Evolutionary conservation across 2,113 vertebrate genomes (phyloP).

Genomic region (Thomomys bottae): DNA sequence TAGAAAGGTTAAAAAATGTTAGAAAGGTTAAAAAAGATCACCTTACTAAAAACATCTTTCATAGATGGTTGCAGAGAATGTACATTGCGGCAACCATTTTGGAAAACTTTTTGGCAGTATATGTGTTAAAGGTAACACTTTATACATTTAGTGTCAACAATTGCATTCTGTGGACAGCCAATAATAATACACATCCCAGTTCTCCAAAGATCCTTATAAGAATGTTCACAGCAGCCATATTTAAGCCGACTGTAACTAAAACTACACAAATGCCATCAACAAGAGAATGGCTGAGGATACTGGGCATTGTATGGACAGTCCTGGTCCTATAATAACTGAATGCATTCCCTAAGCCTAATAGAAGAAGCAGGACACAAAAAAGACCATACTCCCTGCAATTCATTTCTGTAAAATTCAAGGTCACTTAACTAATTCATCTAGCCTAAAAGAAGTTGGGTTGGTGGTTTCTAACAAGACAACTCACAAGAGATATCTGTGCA

Average conservation of each 20-base stretch:
- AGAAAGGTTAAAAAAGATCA: slow-evolving; percentile 6
- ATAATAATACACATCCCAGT: neutral
- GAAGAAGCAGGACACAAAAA: neutral
- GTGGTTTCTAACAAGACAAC: neutral
- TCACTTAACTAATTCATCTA: neutral
- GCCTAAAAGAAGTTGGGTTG: neutral
- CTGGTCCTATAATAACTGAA: neutral
- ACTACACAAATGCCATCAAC: neutral
- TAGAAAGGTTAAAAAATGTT: no score
- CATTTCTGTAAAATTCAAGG: neutral
- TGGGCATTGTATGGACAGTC: neutral
- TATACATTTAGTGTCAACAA: neutral
- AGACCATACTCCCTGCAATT: neutral
- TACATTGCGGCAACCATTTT: neutral
- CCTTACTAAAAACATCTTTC: neutral
- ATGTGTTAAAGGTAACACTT: neutral
- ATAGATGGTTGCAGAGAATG: neutral
- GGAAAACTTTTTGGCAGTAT: neutral
- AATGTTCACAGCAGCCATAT: neutral
- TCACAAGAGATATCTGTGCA: neutral
- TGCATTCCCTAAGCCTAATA: neutral
- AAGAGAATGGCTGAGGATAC: neutral
- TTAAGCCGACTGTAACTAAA: neutral
- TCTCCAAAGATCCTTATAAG: neutral
- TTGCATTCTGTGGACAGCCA: neutral